Evolutionary conservation across 2,113 vertebrate genomes (phyloP).

Genomic region (Oreochromis aureus): DNA sequence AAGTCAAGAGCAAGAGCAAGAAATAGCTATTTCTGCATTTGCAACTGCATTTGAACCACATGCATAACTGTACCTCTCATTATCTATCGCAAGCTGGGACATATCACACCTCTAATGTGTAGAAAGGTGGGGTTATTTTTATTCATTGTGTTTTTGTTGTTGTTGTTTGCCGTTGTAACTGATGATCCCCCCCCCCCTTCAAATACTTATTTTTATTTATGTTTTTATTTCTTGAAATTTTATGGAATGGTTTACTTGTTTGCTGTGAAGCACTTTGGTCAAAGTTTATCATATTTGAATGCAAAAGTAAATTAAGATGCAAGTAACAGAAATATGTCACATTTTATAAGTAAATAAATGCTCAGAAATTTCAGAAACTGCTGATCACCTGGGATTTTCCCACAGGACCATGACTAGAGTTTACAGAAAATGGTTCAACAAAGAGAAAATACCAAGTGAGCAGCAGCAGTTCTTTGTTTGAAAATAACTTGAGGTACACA

Average conservation of each 20-base stretch:
- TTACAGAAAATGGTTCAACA: neutral
- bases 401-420: neutral
- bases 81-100: fast-evolving
- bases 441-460: neutral
- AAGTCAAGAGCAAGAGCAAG: too few relatives aligned
- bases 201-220: neutral
- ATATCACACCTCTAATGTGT: fast-evolving
- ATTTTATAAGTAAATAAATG: neutral
- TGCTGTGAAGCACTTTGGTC: neutral
- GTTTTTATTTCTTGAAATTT: neutral
- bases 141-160: neutral
- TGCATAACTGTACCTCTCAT: neutral
- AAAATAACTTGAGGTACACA: neutral
- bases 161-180: neutral
- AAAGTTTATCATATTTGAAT: neutral
- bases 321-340: neutral
- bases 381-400: neutral
- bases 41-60: neutral
- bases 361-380: neutral
- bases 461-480: neutral
- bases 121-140: neutral
- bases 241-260: neutral
- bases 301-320: neutral
- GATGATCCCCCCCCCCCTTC: neutral
- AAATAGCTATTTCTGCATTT: neutral